Percentiles rank a stretch among this genome's conserved stretches.
These are phyloP conservation scores for Cotesia vestalis DNA, from an alignment of 1,140 invertebrate species.

Conservation along the genomic window DNA sequence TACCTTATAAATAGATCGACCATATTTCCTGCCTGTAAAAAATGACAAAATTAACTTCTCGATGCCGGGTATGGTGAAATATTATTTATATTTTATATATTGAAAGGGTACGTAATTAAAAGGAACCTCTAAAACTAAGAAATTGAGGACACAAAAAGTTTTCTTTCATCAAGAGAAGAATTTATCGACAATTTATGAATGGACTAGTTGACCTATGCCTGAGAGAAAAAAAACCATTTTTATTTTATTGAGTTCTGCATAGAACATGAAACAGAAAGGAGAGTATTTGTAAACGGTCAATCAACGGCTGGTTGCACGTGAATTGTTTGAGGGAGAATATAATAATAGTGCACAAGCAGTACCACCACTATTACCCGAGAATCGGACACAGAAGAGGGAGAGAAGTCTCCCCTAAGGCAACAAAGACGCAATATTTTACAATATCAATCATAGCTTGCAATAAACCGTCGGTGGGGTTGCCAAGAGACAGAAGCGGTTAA, in stretches of 20 bases:
- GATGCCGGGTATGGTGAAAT: too few species aligned
- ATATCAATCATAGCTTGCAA: conserved; percentile 58
- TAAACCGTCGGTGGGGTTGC: conserved; percentile 53
- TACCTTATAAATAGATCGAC: too few species aligned
- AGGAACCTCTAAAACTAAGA: too few species aligned
- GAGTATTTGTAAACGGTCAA: conserved; percentile 39
- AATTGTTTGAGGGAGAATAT: conserved; percentile 6
- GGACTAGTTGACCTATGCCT: too few species aligned
- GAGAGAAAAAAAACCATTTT: too few species aligned
- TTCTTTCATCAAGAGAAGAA: too few species aligned
- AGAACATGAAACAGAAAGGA: conserved; percentile 3
- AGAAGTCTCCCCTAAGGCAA: conserved; percentile 2
- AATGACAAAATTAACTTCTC: too few species aligned
- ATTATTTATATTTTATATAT: too few species aligned
- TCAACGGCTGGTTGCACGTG: conserved; percentile 27
- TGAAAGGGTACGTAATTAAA: too few species aligned
- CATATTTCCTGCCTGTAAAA: too few species aligned
- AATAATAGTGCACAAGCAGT: background rate
- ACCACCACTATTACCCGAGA: background rate
- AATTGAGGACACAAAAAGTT: too few species aligned
- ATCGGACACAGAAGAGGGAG: background rate
- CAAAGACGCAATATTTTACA: conserved; percentile 48
- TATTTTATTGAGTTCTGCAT: conserved; percentile 12
- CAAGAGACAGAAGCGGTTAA: conserved; percentile 60
- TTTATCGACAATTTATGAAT: too few species aligned